These are phyloP conservation scores for Drosophila dives DNA, from an alignment of 2,888 invertebrate genomes.

Conservation along the genomic window DNA sequence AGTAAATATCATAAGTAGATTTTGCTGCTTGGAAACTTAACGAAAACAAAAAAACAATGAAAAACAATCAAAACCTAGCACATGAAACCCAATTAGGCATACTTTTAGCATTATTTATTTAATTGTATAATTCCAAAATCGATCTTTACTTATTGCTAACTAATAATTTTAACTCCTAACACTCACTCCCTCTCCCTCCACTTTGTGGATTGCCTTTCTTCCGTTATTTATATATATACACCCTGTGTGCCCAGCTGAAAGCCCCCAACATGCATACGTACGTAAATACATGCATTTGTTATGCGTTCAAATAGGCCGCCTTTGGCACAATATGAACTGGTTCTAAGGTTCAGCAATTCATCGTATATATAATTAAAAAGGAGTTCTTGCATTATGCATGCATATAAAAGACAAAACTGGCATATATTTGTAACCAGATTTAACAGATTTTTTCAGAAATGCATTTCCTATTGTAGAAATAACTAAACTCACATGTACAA, in stretches of 20 bases:
- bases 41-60: slow-evolving; percentile 34
- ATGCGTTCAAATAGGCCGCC: slow-evolving; percentile 47
- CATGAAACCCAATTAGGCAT: slow-evolving; percentile 77
- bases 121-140: slow-evolving; percentile 61
- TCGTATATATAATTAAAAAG: slow-evolving; percentile 29
- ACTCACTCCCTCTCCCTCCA: slow-evolving; percentile 20
- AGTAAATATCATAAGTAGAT: slow-evolving; percentile 34
- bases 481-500: slow-evolving; percentile 76
- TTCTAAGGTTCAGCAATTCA: slow-evolving; percentile 21
- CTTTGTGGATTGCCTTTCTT: slow-evolving; percentile 32
- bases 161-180: slow-evolving; percentile 16
- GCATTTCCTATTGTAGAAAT: slow-evolving; percentile 77
- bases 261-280: not conserved
- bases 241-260: slow-evolving; percentile 8
- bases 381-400: slow-evolving; percentile 5
- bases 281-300: slow-evolving; percentile 16
- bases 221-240: slow-evolving; percentile 26
- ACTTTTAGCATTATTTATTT: slow-evolving; percentile 75
- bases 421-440: slow-evolving; percentile 65
- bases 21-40: slow-evolving; percentile 40
- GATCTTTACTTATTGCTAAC: slow-evolving; percentile 46
- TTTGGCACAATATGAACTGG: slow-evolving; percentile 52
- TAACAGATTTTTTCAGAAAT: slow-evolving; percentile 47
- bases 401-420: slow-evolving; percentile 53
- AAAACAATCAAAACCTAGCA: slow-evolving; percentile 74